Evolutionary conservation across 2,888 invertebrate genomes (phyloP), one percentile per base, ranked within the genome.

Genomic region (Drosophila nr. fundita): DNA sequence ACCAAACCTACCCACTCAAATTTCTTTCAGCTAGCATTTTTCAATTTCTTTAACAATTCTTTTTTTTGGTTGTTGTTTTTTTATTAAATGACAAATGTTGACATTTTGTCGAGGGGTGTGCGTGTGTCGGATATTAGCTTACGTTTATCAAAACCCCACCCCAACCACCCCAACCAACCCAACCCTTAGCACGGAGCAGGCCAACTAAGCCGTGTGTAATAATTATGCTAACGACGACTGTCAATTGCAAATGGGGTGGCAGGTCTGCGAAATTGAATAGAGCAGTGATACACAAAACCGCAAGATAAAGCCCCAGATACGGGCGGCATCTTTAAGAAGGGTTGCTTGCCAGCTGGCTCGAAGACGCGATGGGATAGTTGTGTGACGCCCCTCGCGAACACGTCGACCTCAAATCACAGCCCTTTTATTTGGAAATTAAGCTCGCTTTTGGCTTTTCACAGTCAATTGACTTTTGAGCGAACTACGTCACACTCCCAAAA

Each of bases 161-260:
- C 45, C 24, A 36, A 8, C 1, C 29, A 10, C n/a, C 69, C 42
- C 21, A 13, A 29, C 13, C 50, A 34, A 48, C 61, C 24, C 24
- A 21, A 27, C 61, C 62, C 48, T 59, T 24, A 27, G 32, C 52
- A 21, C 24, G 24, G 8, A 18, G 24, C 62, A n/a, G 62, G 42
- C 66, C 67, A 68, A 48, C 87, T 78, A 74, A 84, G 81, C 85
- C 81, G 69, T 85, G 85, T 85, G 87, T 87, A 82, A 86, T 89
- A 89, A 89, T 89, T 89, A 89, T 89, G 89, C 89, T 89, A 89
- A 45, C 21, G 38, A 89, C 89, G 89, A 87, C 81, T 87, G 89
- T 89, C 89, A 89, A 89, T 89, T 84, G 83, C 32, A 45, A 34
- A 45, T 48, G 66, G 54, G 55, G 36, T 36, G 32, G 32, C 32